phyloP scores from a whole-genome alignment of 2,888 invertebrate species.

The Athrips mouffetella region DNA sequence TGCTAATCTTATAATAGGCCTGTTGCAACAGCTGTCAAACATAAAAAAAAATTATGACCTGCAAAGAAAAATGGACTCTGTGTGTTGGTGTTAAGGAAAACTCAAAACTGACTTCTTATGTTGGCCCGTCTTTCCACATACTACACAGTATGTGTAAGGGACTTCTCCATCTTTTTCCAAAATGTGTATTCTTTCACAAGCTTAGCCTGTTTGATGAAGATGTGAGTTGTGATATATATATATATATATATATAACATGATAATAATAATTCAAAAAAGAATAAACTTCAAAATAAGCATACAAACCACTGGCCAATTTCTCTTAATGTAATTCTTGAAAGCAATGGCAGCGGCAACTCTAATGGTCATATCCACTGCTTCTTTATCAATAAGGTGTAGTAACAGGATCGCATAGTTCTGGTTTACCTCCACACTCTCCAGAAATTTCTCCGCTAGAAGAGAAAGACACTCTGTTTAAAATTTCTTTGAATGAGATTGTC shows the following conservation, averaged over 20 bases:
- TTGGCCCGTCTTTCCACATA: too few species aligned
- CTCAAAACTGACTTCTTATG: too few species aligned
- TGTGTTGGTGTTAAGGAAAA: too few species aligned
- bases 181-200: too few species aligned
- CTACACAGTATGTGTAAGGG: too few species aligned
- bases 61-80: too few species aligned
- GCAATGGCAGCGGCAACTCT: constrained; percentile 94
- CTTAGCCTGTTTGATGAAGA: too few species aligned
- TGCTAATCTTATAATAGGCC: too few species aligned
- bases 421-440: constrained; percentile 93
- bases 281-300: neutral
- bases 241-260: neutral
- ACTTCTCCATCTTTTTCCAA: too few species aligned
- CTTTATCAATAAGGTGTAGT: constrained; percentile 90
- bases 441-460: constrained; percentile 90
- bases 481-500: neutral
- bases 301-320: constrained; percentile 94
- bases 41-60: too few species aligned
- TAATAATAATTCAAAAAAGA: neutral
- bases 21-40: too few species aligned
- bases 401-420: constrained; percentile 93
- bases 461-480: neutral
- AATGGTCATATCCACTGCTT: constrained; percentile 87
- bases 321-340: constrained; percentile 97
- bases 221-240: neutral